These are phyloP conservation scores for Aphidoletes aphidimyza DNA, from an alignment of 2,888 invertebrate species.

Conservation along the genomic window DNA sequence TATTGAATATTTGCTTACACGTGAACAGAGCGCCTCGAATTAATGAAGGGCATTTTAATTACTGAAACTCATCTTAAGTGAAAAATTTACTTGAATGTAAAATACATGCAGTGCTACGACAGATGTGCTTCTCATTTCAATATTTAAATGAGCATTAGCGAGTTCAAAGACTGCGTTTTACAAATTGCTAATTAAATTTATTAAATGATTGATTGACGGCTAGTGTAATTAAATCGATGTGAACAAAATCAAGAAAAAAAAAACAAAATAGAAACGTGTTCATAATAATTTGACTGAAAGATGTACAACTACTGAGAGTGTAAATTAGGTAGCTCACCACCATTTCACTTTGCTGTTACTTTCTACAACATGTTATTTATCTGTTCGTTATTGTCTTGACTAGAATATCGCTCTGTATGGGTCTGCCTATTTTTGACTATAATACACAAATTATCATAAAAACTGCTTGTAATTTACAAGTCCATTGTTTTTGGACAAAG, in stretches of 20 bases:
- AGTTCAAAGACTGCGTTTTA: background rate
- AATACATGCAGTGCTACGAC: background rate
- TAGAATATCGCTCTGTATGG: background rate
- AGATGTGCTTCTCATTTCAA: background rate
- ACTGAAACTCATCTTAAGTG: too few species aligned
- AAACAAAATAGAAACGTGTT: too few species aligned
- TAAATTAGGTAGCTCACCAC: too few species aligned
- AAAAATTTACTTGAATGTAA: background rate
- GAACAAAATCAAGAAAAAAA: too few species aligned
- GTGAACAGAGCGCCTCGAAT: too few species aligned
- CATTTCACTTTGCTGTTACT: too few species aligned
- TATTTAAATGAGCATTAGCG: background rate
- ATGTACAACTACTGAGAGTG: too few species aligned
- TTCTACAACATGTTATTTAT: too few species aligned
- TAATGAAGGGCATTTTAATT: too few species aligned
- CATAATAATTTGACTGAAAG: too few species aligned
- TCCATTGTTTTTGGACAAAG: background rate
- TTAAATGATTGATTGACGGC: slow-evolving; percentile 3
- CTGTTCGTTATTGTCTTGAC: slow-evolving; percentile 6
- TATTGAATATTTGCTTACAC: too few species aligned
- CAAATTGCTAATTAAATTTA: background rate
- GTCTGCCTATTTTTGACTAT: background rate
- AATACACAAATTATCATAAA: background rate
- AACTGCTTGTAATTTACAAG: background rate
- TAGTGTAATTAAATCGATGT: slow-evolving; percentile 5